phyloP scores from a whole-genome alignment of 2,888 invertebrate genomes.

The Hypomecis atomaria region DNA sequence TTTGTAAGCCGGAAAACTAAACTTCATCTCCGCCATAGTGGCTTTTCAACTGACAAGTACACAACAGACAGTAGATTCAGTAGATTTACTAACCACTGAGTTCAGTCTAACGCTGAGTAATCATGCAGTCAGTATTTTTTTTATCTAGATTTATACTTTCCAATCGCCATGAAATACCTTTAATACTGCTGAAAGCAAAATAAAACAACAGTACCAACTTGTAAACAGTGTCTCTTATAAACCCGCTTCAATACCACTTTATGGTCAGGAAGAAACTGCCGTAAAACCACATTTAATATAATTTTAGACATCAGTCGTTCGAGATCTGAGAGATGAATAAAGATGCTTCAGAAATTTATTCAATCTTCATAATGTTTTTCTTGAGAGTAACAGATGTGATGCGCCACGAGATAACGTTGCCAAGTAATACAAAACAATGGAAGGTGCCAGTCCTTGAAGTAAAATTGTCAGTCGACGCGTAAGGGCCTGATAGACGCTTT shows the following conservation, averaged over 20 bases:
- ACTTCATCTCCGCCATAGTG: too few species aligned
- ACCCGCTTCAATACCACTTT: conserved; percentile 56
- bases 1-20: too few species aligned
- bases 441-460: conserved; percentile 32
- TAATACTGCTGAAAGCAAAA: conserved; percentile 24
- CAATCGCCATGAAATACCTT: conserved; percentile 21
- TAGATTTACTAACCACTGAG: too few species aligned
- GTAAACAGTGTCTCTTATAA: conserved; percentile 55
- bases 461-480: conserved; percentile 39
- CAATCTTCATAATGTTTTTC: conserved; percentile 38
- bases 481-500: conserved; percentile 36
- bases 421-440: conserved; percentile 32
- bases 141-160: too few species aligned
- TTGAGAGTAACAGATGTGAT: conserved; percentile 32
- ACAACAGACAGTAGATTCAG: too few species aligned
- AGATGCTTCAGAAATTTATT: conserved; percentile 50
- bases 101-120: too few species aligned
- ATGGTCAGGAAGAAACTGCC: conserved; percentile 65
- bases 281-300: conserved; percentile 64
- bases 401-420: conserved; percentile 19
- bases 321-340: conserved; percentile 56
- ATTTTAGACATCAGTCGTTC: conserved; percentile 56
- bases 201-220: conserved; percentile 41
- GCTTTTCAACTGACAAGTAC: too few species aligned
- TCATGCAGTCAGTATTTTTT: too few species aligned